A percentile compares a stretch with the other conserved stretches of the same genome.
Evolutionary conservation across 2,113 vertebrate genomes (phyloP).

Genomic region (Eulemur rufifrons): DNA sequence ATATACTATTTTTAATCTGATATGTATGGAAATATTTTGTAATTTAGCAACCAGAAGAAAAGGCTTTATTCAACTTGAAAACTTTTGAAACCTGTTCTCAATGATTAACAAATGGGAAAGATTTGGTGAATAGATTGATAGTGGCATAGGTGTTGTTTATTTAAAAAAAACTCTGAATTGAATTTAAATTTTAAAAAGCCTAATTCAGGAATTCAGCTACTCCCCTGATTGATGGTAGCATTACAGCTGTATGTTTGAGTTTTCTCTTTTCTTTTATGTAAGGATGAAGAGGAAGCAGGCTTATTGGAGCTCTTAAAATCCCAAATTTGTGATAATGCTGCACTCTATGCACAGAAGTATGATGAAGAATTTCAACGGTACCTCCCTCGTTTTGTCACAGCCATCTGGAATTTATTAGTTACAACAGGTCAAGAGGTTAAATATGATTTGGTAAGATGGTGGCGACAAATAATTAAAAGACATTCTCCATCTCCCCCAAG

Average conservation of each 20-base stretch:
- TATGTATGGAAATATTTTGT: neutral
- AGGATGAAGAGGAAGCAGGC: conserved; percentile 99
- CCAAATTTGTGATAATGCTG: conserved; percentile 99
- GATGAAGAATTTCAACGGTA: conserved; percentile 99
- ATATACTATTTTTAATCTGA: neutral
- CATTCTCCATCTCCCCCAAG: neutral
- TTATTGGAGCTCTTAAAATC: conserved; percentile 97
- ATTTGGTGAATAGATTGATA: neutral
- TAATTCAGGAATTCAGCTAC: neutral
- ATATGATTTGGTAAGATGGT: conserved; percentile 94
- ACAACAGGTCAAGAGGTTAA: conserved; percentile 98
- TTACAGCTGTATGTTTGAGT: conserved; percentile 66
- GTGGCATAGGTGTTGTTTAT: neutral
- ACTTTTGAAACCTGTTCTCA: neutral
- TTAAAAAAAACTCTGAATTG: neutral
- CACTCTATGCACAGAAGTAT: conserved; percentile 98
- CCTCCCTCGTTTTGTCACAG: conserved; percentile 96
- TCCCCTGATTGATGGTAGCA: neutral
- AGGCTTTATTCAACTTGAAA: neutral
- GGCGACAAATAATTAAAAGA: conserved; percentile 1
- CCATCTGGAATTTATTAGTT: conserved; percentile 98
- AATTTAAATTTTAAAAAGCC: neutral
- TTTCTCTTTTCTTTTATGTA: conserved; percentile 75
- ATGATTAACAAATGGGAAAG: neutral
- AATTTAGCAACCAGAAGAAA: neutral